phyloP scores from a whole-genome alignment of 37 sponge, comb jelly and placozoan species.

The Eunapius fragilis region DNA sequence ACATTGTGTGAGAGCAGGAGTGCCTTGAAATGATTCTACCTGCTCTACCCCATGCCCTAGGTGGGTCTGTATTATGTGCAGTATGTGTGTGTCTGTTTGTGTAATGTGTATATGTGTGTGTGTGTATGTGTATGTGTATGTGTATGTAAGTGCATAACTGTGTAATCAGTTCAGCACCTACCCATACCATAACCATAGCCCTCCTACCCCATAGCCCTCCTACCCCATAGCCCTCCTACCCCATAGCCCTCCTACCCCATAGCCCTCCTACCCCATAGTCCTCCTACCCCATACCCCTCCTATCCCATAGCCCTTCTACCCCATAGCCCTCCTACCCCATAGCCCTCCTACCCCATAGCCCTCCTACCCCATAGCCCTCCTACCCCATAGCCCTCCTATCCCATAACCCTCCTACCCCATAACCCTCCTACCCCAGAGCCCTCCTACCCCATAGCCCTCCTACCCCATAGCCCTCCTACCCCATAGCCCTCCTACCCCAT shows the following conservation, averaged over 20 bases:
- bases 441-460: no score
- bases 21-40: constrained; percentile 78
- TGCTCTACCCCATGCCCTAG: constrained; percentile 86
- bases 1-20: constrained; percentile 40
- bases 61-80: constrained; percentile 30
- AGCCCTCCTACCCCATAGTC: neutral
- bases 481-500: neutral
- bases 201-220: no score
- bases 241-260: no score
- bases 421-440: no score
- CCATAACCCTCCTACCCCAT: constrained; percentile 5
- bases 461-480: neutral
- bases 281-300: neutral
- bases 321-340: neutral
- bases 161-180: no score
- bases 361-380: neutral
- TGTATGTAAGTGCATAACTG: neutral
- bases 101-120: constrained; percentile 3
- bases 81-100: constrained; percentile 6
- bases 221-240: no score
- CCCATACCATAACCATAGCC: no score
- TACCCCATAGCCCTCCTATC: neutral
- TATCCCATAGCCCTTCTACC: constrained; percentile 1
- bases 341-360: no score
- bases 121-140: constrained; percentile 1